Percentiles rank a stretch among this genome's conserved stretches.
Evolutionary conservation across 1,140 invertebrate species (phyloP).

Genomic region (Drosophila willistoni): DNA sequence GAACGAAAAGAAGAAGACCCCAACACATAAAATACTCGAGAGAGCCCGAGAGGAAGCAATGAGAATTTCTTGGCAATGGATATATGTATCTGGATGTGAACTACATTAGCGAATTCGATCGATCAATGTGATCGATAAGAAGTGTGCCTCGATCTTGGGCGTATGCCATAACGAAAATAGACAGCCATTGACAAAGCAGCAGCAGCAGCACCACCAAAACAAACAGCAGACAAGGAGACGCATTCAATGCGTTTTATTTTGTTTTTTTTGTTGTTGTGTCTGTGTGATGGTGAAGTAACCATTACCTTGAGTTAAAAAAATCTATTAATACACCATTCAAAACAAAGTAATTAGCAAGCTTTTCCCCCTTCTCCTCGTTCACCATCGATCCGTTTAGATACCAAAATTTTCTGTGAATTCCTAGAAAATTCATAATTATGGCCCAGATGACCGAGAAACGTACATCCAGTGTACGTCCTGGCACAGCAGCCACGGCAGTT

Average conservation of each 20-base stretch:
- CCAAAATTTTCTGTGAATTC: slow-evolving; percentile 71
- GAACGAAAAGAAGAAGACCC: background rate
- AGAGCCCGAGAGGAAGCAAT: background rate
- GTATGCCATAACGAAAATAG: slow-evolving; percentile 80
- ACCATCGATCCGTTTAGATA: slow-evolving; percentile 24
- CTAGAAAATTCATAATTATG: slow-evolving; percentile 59
- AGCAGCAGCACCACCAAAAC: slow-evolving; percentile 4
- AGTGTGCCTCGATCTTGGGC: slow-evolving; percentile 64
- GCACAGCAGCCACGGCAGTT: slow-evolving; percentile 22
- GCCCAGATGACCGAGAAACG: slow-evolving; percentile 81
- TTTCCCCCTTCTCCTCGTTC: background rate
- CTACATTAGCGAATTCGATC: slow-evolving; percentile 21
- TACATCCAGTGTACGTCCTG: slow-evolving; percentile 37
- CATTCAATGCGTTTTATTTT: slow-evolving; percentile 23
- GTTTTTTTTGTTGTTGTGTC: background rate
- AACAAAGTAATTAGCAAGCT: slow-evolving; percentile 15
- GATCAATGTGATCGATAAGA: slow-evolving; percentile 33
- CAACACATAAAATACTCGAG: background rate
- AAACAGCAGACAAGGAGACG: slow-evolving; percentile 20
- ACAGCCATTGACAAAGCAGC: slow-evolving; percentile 66
- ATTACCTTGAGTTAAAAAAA: background rate
- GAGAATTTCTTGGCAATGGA: slow-evolving; percentile 44
- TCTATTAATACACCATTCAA: slow-evolving; percentile 16
- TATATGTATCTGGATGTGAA: background rate
- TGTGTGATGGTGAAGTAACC: slow-evolving; percentile 10